Evolutionary conservation across 2,888 invertebrate species (phyloP), one percentile per base, ranked within the genome.

Genomic region (Agrotis exclamationis): DNA sequence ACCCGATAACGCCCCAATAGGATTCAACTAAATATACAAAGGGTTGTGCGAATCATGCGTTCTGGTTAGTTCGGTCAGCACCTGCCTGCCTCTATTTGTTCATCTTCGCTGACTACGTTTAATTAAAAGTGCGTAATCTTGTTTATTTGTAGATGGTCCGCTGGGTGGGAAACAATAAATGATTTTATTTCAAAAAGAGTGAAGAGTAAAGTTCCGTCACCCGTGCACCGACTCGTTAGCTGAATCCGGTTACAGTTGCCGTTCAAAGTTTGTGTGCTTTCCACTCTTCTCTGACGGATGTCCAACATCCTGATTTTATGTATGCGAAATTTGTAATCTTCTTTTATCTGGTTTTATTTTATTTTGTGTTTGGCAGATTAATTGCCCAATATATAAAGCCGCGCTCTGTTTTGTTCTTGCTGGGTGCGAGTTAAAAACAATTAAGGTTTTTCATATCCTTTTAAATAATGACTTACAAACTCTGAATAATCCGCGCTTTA

Each of bases 211-310:
- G 75, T 79, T 76, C 88, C 82, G 85, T 87, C 88, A 86, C 87
- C 88, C 89, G 90, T 88, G 87, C 89, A 83, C 67, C 83, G 89
- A 90, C 92, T 94, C 94, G 94, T 94, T 94, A 95, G 94, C 39
- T 87, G 90, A 94, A 94, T 94, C 91, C 89, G 88, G 93, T 94
- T 94, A 95, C 86, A 85, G 88, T 90, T 88, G 85, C 85, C 90
- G 90, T 89, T 88, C 93, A 93, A 94, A 94, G 91, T 93, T 93
- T 93, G 92, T 93, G 91, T 93, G 90, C 89, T 88, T 82, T 87
- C 87, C 88, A 87, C 89, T 90, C 88, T 87, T 88, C 87, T 80
- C 90, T 93, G 92, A 91, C 91, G 90, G 88, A 91, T 89, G 90
- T 88, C 89, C 89, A 89, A 91, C 88, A 87, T 89, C 87, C 89